Base-by-base conservation (phyloP, 2,113 vertebrate species). In the Spea bombifrons region DNA sequence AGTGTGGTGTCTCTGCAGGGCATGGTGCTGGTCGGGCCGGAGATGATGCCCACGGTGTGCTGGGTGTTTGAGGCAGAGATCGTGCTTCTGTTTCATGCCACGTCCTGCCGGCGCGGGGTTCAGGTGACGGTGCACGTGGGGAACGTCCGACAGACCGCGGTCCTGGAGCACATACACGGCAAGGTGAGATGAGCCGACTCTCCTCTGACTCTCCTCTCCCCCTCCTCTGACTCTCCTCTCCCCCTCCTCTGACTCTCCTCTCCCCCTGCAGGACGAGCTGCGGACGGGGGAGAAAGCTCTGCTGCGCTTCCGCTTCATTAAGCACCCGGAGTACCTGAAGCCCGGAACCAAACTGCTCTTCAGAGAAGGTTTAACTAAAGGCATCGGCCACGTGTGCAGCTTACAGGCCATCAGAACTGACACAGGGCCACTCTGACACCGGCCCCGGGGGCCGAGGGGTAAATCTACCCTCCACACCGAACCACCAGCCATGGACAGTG, bases 311-410 rank as follows among this genome's bases (percentile, higher is more conserved):
- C 95, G 90, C 84, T 99, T 99, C 91, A 94, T 99, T 87, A 99
- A 99, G 82, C 96, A 99, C 82, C 97, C 97, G 0, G 97, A 99
- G 81, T 99, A 99, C 88, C 91, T 99, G 89, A 98, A 98, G 87
- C 91, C 95, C 0, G 97, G 97, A 13, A 95, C 97, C 74, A 99
- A 99, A 87, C 89, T 99, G 83, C 94, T 99, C 73, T 99, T 99
- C 88, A 92, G 97, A 83, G 93, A 98, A 88, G 96, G 97, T 17
- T 94, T 95, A 52, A 99, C 97, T 83, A 99, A 99, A 90, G 97
- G 97, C 71, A 98, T 99, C 59, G 97, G 97, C 69, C 97, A 98
- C 8, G 94, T 99, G 87, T 98, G 96, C 52, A 92, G 94, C 83
- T 87, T 99, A 78, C 95, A 97, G 86, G 93, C 94, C 67, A 91